Base-by-base conservation (phyloP, 2,797 vertebrate species). In the Dallia pectoralis region DNA sequence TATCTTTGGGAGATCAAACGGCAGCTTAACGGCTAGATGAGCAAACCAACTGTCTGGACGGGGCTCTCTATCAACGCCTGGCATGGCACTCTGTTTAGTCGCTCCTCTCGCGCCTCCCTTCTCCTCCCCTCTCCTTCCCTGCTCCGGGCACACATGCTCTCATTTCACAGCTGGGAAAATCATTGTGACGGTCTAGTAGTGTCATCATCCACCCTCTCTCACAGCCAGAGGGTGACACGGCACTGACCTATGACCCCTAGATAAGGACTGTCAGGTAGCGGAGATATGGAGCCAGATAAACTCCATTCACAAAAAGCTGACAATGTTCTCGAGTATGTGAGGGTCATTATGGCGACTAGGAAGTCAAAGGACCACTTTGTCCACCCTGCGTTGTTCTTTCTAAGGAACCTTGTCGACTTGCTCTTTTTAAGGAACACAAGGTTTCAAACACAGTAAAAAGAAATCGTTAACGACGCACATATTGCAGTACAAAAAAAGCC, bases 1-100 rank as follows among this genome's bases (percentile, higher is more conserved):
- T 89, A 85, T 90, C 84, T 87, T 84, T 19, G 69, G 69, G 68
- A 91, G 85, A 88, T 91, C 87, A 91, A 91, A 91, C 77, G 73
- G 70, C 77, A 82, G 82, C 56, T 82, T 84, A 68, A 82, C 63
- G 73, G 75, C 78, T 79, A 84, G 82, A 91, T 87, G 89, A 91
- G 87, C 84, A 88, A 89, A 92, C 86, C 90, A 91, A 90, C 84
- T 92, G 91, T 81, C 74, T 76, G 65, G 27, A 75, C 56, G 29
- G 73, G 62, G 75, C 67, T 47, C 49, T 69, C 49, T 67, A 62
- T 73, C 66, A 33, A 44, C 59, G 32, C 33, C 51, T 74, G 74
- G 72, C 81, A 74, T 32, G 19, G 7, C 40, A 44, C 73, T 63
- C 33, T 27, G 18, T 18, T 62, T 16, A 40, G 77, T 72, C 77